Conservation (phyloP, 2,113 vertebrate species). For the Oxyura jamaicensis region DNA sequence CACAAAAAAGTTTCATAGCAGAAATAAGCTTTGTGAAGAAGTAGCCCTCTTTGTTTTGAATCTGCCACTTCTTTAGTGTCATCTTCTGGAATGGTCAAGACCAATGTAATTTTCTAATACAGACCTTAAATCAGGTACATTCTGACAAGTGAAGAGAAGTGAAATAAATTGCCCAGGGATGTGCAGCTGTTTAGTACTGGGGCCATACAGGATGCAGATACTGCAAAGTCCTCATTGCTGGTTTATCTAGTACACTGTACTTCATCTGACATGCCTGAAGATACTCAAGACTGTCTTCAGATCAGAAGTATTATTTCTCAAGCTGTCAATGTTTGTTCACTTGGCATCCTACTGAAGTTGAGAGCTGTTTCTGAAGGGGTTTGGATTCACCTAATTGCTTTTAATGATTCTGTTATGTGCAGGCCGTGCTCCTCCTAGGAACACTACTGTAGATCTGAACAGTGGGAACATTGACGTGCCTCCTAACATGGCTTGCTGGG, state of each 20-base stretch:
- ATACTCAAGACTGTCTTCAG: background rate
- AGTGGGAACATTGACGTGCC: constrained; percentile 97
- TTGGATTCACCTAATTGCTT: background rate
- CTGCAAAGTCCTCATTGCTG: background rate
- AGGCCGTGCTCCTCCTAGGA: constrained; percentile 94
- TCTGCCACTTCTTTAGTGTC: background rate
- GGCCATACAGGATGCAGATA: background rate
- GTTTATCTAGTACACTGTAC: background rate
- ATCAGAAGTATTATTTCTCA: background rate
- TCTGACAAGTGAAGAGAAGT: background rate
- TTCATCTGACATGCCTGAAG: background rate
- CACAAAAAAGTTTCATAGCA: background rate
- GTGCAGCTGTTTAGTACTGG: fast-evolving
- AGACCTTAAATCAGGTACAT: background rate
- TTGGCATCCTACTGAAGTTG: background rate
- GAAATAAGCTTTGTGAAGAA: background rate
- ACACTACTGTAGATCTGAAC: constrained; percentile 94
- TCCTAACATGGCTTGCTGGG: constrained; percentile 97
- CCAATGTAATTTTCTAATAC: background rate
- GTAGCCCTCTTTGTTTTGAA: background rate
- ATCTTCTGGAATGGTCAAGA: background rate
- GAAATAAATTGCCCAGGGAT: background rate
- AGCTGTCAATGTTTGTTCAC: background rate
- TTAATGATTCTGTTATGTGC: background rate
- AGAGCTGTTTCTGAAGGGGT: background rate